These are phyloP conservation scores for Cydia fagiglandana DNA, from an alignment of 1,140 invertebrate species.

Conservation along the genomic window DNA sequence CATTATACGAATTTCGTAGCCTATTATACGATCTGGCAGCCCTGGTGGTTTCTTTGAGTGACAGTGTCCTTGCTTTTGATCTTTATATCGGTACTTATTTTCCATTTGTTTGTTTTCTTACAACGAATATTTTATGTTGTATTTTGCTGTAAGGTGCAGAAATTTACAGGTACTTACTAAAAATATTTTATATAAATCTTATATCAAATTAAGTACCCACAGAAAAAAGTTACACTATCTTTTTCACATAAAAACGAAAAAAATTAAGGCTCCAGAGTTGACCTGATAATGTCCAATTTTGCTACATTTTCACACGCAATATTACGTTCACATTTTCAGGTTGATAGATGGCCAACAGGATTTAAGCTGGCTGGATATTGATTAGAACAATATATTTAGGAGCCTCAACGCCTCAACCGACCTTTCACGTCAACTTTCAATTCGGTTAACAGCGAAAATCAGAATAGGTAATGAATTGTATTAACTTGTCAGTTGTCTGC, in stretches of 20 bases:
- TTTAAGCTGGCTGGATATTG: neutral
- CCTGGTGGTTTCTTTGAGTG: neutral
- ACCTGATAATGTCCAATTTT: neutral
- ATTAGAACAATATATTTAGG: constrained; percentile 4
- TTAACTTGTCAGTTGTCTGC: neutral
- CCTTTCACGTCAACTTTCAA: neutral
- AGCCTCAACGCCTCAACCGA: neutral
- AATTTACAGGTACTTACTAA: no score
- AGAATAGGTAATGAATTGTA: neutral
- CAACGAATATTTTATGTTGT: neutral
- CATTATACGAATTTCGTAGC: no score
- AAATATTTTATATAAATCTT: no score
- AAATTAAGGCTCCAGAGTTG: no score
- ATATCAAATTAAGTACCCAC: no score
- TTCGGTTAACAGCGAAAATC: neutral
- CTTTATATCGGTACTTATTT: neutral
- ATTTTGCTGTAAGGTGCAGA: no score
- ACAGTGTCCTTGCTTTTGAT: neutral
- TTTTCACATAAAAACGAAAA: no score
- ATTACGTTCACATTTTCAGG: neutral
- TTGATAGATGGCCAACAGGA: neutral
- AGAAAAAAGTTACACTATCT: no score
- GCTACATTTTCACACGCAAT: neutral
- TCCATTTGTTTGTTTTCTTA: neutral
- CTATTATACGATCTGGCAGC: no score